Conservation (phyloP, 1,140 invertebrate species). For the Hycleus cichorii region DNA sequence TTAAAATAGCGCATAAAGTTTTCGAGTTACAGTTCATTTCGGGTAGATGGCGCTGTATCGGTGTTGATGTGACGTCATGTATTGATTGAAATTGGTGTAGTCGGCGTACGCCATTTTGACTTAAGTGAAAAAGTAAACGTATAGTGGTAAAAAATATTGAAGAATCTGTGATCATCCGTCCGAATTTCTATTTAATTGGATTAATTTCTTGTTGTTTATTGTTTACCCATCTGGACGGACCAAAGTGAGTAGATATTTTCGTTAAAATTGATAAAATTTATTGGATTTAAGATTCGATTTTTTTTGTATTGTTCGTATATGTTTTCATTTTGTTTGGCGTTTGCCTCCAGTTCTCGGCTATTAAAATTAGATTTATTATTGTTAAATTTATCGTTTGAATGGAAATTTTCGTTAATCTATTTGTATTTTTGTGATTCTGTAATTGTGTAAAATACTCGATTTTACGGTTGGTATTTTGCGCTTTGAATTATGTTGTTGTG, state of each 20-base stretch:
- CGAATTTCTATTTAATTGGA: slow-evolving; percentile 45
- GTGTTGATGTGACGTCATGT: slow-evolving; percentile 49
- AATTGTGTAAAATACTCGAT: background rate
- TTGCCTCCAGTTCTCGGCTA: background rate
- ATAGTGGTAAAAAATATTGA: slow-evolving; percentile 36
- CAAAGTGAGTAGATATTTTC: slow-evolving; percentile 48
- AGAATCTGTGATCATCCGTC: slow-evolving; percentile 51
- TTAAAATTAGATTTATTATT: background rate
- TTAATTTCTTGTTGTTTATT: slow-evolving; percentile 52
- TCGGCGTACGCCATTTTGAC: slow-evolving; percentile 43
- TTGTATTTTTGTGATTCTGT: background rate
- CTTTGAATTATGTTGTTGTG: background rate
- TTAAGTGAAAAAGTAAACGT: slow-evolving; percentile 34
- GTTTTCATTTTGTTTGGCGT: slow-evolving; percentile 29
- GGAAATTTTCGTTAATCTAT: background rate
- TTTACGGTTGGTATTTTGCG: background rate
- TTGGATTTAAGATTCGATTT: background rate
- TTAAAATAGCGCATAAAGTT: too few relatives aligned
- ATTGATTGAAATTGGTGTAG: slow-evolving; percentile 48
- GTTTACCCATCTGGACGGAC: slow-evolving; percentile 62
- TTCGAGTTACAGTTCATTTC: slow-evolving; percentile 2
- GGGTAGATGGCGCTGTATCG: slow-evolving; percentile 6
- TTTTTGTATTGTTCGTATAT: slow-evolving; percentile 33
- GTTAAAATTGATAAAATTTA: background rate
- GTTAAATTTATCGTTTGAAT: background rate